Base-by-base conservation (phyloP, 2,888 invertebrate species). In the Sinodicranocentrus sp. region DNA sequence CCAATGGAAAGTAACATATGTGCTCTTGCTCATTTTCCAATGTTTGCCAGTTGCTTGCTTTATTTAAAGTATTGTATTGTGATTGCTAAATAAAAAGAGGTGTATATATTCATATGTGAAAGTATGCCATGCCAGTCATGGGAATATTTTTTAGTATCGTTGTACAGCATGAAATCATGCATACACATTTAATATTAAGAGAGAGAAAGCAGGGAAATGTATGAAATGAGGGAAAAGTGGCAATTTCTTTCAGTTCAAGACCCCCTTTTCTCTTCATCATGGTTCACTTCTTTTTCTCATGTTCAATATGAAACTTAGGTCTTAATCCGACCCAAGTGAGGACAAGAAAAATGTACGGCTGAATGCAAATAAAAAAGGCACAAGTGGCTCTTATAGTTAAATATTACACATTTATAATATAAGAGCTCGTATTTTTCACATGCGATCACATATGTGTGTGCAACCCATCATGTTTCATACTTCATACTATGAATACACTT, bases 101-200 rank as follows among this genome's bases (percentile, higher is more conserved):
- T n/a, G n/a, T n/a, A n/a, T n/a, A n/a, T n/a, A n/a, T n/a, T n/a
- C n/a, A n/a, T n/a, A 33, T 33, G 33, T 10, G 5, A 33, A 6
- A 6, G 33, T 33, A 33, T 33, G 3, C 33, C 33, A 33, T 33
- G 10, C 33, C 33, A 33, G 33, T 33, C n/a, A n/a, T n/a, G n/a
- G n/a, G n/a, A n/a, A n/a, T n/a, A n/a, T 33, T 33, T 33, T 33
- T 6, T 33, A 33, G 33, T 33, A 33, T 10, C 48, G n/a, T 48
- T 48, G 48, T 54, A 13, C 10, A 54, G 17, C 15, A 23, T n/a
- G 63, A 39, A 77, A 67, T 77, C 76, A 77, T 61, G 67, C 67
- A 43, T 25, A 25, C 57, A 43, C 57, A 57, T 77, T 77, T 77
- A 77, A 77, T 77, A 77, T 77, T 57, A 67, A 63, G 63, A 63